Conservation (phyloP, 2,888 invertebrate genomes). For the Vandiemenella viatica region DNA sequence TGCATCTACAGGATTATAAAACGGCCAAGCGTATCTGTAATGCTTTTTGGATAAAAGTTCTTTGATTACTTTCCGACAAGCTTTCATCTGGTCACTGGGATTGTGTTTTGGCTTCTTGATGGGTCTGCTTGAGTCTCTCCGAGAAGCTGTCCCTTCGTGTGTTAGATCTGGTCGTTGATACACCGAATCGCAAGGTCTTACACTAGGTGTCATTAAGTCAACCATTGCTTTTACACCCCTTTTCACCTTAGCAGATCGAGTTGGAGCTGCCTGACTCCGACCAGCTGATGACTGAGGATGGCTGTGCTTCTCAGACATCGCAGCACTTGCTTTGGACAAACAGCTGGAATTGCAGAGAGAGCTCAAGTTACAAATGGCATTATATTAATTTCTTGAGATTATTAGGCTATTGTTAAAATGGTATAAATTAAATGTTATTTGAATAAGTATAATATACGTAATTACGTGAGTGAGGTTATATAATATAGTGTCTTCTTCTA, state of each 20-base stretch:
- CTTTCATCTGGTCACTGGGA: slow-evolving; percentile 72
- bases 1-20: slow-evolving; percentile 97
- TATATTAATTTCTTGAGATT: too few species aligned
- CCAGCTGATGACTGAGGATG: slow-evolving; percentile 12
- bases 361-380: slow-evolving; percentile 36
- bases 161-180: slow-evolving; percentile 56
- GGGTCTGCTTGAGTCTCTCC: slow-evolving; percentile 89
- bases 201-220: slow-evolving; percentile 90
- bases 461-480: too few species aligned
- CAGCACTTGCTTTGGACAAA: slow-evolving; percentile 30
- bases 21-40: slow-evolving; percentile 97
- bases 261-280: slow-evolving; percentile 28
- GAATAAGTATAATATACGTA: too few species aligned
- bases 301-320: slow-evolving; percentile 32
- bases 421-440: too few species aligned
- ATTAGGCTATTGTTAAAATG: too few species aligned
- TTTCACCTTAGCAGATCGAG: slow-evolving; percentile 74
- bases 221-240: slow-evolving; percentile 98
- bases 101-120: slow-evolving; percentile 85
- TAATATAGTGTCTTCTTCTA: too few species aligned
- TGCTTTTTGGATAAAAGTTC: slow-evolving; percentile 86
- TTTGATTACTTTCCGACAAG: slow-evolving; percentile 83
- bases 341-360: slow-evolving; percentile 42
- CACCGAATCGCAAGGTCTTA: slow-evolving; percentile 63
- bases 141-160: slow-evolving; percentile 73